phyloP scores from a whole-genome alignment of 1,140 invertebrate genomes.

The Parasteatoda tepidariorum region DNA sequence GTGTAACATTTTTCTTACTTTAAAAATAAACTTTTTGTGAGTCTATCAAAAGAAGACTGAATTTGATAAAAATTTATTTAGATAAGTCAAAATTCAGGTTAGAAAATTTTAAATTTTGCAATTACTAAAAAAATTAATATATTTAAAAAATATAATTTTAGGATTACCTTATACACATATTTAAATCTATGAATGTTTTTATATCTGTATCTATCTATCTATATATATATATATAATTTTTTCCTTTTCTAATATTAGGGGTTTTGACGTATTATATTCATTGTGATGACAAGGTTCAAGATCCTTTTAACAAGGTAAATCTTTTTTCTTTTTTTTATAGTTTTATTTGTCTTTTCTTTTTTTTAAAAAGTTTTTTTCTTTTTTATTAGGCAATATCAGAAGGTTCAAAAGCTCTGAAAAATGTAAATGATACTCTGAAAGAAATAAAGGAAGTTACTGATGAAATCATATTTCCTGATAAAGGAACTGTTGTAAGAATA shows the following conservation, averaged over 20 bases:
- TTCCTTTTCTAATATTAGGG: conserved; percentile 19
- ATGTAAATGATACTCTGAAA: conserved; percentile 26
- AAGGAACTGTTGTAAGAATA: no score
- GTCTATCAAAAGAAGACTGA: not conserved
- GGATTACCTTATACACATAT: no score
- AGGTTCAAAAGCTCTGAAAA: conserved; percentile 35
- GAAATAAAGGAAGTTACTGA: conserved; percentile 6
- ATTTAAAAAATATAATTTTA: no score
- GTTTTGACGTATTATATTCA: conserved; percentile 60
- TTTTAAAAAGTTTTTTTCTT: not conserved
- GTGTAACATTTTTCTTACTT: no score
- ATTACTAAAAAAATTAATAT: no score
- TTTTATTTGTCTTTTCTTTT: not conserved
- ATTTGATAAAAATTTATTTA: no score
- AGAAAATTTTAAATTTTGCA: no score
- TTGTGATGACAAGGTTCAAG: conserved; percentile 57
- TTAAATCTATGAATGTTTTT: no score
- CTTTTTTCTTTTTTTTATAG: not conserved
- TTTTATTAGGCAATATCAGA: conserved; percentile 29
- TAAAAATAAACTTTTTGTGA: not conserved
- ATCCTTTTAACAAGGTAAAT: conserved; percentile 70
- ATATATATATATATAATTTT: conserved; percentile 13
- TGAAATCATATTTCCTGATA: not conserved
- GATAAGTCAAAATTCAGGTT: no score
- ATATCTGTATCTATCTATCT: no score